These are phyloP conservation scores for Bufo gargarizans DNA, from an alignment of 2,113 vertebrate species.

Conservation along the genomic window DNA sequence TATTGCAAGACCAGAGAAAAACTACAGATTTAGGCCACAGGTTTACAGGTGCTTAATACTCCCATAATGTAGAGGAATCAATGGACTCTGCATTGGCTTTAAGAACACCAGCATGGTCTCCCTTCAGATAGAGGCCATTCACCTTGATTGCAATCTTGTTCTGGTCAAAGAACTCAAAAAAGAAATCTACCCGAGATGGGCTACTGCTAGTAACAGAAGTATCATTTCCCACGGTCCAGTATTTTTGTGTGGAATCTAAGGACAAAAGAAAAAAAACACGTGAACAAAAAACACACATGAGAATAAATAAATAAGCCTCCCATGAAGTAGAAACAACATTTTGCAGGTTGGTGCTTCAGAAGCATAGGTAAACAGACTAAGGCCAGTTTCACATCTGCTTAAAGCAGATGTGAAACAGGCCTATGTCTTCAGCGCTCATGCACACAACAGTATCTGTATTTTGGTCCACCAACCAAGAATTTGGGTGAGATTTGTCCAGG, in stretches of 20 bases:
- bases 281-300: too few species aligned
- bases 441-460: too few species aligned
- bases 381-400: too few species aligned
- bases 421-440: too few species aligned
- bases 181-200: constrained; percentile 89
- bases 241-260: constrained; percentile 93
- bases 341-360: too few species aligned
- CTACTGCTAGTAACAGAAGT: constrained; percentile 95
- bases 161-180: constrained; percentile 97
- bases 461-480: too few species aligned
- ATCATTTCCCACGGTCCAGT: constrained; percentile 94
- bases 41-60: constrained; percentile 79
- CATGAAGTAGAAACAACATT: too few species aligned
- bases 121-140: constrained; percentile 91
- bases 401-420: too few species aligned
- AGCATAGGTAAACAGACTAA: too few species aligned
- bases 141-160: constrained; percentile 95
- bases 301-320: too few species aligned
- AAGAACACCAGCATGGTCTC: constrained; percentile 95
- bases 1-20: neutral
- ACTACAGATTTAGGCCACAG: neutral
- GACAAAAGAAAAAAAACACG: neutral
- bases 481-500: too few species aligned
- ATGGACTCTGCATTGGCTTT: constrained; percentile 90
- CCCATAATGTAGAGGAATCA: constrained; percentile 92